Evolutionary conservation across 2,797 vertebrate genomes (phyloP), one percentile per base, ranked within the genome.

Genomic region (Microctenopoma stevenorrisi): DNA sequence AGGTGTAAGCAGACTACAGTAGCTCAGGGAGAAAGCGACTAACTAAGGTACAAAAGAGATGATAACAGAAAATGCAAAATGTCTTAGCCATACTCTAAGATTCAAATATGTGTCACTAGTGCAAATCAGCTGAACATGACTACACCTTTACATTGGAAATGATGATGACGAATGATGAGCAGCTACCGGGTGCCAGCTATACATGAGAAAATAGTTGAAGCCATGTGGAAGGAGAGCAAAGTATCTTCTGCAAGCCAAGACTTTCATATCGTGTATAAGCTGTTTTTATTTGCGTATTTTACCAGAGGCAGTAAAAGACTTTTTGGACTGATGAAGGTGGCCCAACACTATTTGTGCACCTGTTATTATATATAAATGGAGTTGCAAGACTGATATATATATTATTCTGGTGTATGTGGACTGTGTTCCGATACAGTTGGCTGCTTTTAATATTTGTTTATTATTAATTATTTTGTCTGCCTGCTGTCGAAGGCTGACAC

Each of bases 1-100:
- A 64, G 78, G 54, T 65, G 70, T 68, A 61, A 80, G 74, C 57
- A 68, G 78, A 62, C 71, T 46, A 52, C 68, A 46, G 65, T 15
- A n/a, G 54, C 68, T 57, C 52, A 58, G 76, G 63, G 64, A 53
- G 60, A 69, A 76, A 72, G 46, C 74, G 67, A 72, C 65, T 67
- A 66, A 57, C 63, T 65, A 48, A 16, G 52, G 73, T 63, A 81
- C 64, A 80, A 26, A 51, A 16, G 56, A 47, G 46, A 80, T 4
- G 33, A 42, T 55, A 59, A 46, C 22, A 68, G 44, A 63, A 71
- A 67, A 68, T 53, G 43, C 8, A 10, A 55, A 38, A 72, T 51
- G n/a, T 64, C 11, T 6, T 65, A 22, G 37, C 13, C 63, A 44
- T 14, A 18, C 13, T 42, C 44, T 37, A 8, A 71, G 11, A 53